Conservation (phyloP, 2,888 invertebrate genomes). For the Drosophila mimica region DNA sequence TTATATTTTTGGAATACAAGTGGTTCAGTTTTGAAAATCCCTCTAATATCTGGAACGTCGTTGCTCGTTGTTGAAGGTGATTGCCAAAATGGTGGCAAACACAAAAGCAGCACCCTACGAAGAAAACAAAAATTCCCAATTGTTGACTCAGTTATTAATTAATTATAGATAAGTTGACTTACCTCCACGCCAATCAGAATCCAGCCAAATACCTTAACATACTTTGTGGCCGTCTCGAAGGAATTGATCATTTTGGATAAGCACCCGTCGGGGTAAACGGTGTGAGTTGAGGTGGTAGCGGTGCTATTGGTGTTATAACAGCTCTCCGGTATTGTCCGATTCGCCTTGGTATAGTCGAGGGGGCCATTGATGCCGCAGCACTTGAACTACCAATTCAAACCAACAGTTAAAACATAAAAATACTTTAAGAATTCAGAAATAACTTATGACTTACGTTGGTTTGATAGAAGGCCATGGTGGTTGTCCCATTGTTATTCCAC, state of each 20-base stretch:
- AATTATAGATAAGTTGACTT: conserved; percentile 57
- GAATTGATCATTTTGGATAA: conserved; percentile 50
- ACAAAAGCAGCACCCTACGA: conserved; percentile 88
- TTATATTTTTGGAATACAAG: neutral
- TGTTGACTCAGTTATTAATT: conserved; percentile 8
- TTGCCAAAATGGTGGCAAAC: conserved; percentile 93
- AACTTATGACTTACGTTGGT: conserved; percentile 51
- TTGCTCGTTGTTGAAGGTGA: conserved; percentile 93
- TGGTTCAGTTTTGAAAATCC: neutral
- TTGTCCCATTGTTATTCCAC: conserved; percentile 77
- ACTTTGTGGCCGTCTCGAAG: conserved; percentile 83
- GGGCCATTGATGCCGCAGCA: conserved; percentile 79
- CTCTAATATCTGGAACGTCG: conserved; percentile 88
- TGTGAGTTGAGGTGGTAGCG: conserved; percentile 9
- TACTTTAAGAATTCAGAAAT: neutral
- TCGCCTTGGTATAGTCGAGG: conserved; percentile 65
- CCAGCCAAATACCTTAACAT: conserved; percentile 88
- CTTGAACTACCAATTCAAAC: conserved; percentile 47
- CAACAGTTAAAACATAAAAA: conserved; percentile 85
- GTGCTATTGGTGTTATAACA: conserved; percentile 56
- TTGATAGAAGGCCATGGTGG: conserved; percentile 71
- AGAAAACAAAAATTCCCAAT: neutral
- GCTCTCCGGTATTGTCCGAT: conserved; percentile 67
- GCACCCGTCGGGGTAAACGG: conserved; percentile 66
- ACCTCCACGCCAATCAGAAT: conserved; percentile 90